Base-by-base conservation (phyloP, 2,797 vertebrate genomes). In the Protonibea diacanthus region DNA sequence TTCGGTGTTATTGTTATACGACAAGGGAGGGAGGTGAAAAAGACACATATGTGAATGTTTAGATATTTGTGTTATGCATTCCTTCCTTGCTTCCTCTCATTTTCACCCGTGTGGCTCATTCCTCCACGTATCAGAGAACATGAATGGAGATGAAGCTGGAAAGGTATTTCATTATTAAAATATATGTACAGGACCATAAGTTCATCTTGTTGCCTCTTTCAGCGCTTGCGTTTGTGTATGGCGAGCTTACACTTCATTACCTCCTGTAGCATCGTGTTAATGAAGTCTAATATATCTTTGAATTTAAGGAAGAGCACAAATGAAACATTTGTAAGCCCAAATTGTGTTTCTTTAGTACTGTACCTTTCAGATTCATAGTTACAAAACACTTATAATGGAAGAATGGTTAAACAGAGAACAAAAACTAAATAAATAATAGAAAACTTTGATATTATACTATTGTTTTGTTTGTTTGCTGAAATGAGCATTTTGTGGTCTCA, bases 81-180 rank as follows among this genome's bases (percentile, higher is more conserved):
- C 0, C 66, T 75, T 63, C 58, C 40, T 66, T 59, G 48, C 45
- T 55, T 17, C 38, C 25, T 6, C 45, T 84, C 55, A 56, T 77
- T 85, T 81, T 68, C 47, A 61, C 17, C 58, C 61, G 18, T 21
- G 45, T 73, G 57, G 3, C 27, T 51, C 25, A 72, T 75, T 83
- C 27, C 49, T 80, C 40, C 33, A 40, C 27, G 67, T 44, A 12
- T 74, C 25, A 55, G 15, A 59, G 14, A 66, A 57, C 27, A 58
- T 1, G 4, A 3, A 44, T 44, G 42, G 7, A 75, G 72, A 75
- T 75, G 45, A 65, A 69, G 52, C 13, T 4, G 21, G 42, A 53
- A 25, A 68, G 27, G 15, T 52, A 23, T 59, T 81, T 55, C n/a
- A 33, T 83, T 69, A 45, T 60, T 45, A 5, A 40, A 20, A 77